Base-by-base conservation (phyloP, 2,113 vertebrate species). In the Dasyurus viverrinus region DNA sequence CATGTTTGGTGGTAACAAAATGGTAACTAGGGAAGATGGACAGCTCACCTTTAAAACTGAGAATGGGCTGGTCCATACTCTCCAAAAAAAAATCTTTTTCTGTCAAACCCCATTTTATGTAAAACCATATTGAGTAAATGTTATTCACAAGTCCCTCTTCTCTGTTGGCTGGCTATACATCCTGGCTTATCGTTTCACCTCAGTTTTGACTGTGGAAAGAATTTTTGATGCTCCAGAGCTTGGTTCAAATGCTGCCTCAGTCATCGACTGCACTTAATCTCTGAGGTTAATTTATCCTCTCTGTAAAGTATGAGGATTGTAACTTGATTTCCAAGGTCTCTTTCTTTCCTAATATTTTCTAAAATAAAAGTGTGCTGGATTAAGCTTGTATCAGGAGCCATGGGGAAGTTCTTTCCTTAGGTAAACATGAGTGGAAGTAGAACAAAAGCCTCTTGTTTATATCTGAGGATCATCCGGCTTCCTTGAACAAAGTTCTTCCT, bases 301-400 rank as follows among this genome's bases (percentile, higher is more conserved):
- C 16, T 84, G 23, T 42, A 84, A 42, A 84, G 42, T 23, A 19
- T 23, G 16, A 84, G 5, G 36, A 84, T 84, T 42, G 5, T 42
- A n/a, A n/a, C n/a, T 84, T 84, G 68, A 84, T 42, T 42, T 84
- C n/a, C n/a, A 42, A 76, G 5, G n/a, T 42, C n/a, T 84, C n/a
- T 84, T 84, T 84, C n/a, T 84, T 42, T 19, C 7, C n/a, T 42
- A 84, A 23, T 84, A 23, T 84, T 84, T 84, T 84, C 68, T 84
- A 42, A 84, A 10, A n/a, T n/a, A 27, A 89, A 25, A 12, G 19
- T 23, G 25, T 27, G 0, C 14, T 60, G 46, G 3, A 9, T 24
- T 4, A 16, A 30, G 14, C 26, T 27, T 0, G 0, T 0, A 2
- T 42, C 2, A 57, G 3, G 19, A 90, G 47, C 52, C 10, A 30